A percentile compares a stretch with the other conserved stretches of the same genome.
Conservation (phyloP, 2,113 vertebrate genomes). For the Takifugu bimaculatus region DNA sequence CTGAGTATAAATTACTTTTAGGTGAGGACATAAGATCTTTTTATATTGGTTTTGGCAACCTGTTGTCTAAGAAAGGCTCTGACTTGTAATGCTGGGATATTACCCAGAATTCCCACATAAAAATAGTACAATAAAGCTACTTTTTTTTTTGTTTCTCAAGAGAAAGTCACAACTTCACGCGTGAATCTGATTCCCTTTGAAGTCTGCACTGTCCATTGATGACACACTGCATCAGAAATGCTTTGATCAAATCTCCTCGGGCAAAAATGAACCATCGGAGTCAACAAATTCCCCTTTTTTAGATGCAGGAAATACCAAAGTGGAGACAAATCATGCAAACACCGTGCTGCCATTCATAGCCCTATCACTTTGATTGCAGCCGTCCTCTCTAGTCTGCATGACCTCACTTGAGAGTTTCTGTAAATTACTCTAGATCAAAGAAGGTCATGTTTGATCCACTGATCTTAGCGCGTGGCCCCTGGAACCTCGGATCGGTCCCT, state of each 20-base stretch:
- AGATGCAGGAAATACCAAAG: constrained; percentile 18
- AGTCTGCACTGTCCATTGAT: constrained; percentile 4
- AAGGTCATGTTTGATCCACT: constrained; percentile 38
- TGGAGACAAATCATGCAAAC: constrained; percentile 64
- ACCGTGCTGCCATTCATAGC: constrained; percentile 69
- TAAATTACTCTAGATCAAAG: constrained; percentile 61
- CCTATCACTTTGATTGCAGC: constrained; percentile 67
- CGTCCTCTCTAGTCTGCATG: constrained; percentile 51
- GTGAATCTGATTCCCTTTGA: neutral
- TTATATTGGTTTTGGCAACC: no score
- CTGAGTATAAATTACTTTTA: constrained; percentile 2
- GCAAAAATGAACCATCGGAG: neutral
- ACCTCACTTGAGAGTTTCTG: constrained; percentile 58
- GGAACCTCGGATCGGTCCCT: constrained; percentile 24
- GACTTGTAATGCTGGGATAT: no score
- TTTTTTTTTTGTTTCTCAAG: neutral
- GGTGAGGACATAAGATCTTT: no score
- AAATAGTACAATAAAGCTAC: neutral
- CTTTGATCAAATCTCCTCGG: constrained; percentile 14
- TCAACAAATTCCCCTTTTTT: constrained; percentile 17
- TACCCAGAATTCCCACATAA: no score
- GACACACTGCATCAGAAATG: constrained; percentile 11
- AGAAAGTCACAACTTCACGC: constrained; percentile 7
- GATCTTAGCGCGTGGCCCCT: constrained; percentile 40
- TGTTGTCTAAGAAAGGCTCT: no score